Conservation (phyloP, 35 echinoderm and acorn worm species). For the Diadema setosum region DNA sequence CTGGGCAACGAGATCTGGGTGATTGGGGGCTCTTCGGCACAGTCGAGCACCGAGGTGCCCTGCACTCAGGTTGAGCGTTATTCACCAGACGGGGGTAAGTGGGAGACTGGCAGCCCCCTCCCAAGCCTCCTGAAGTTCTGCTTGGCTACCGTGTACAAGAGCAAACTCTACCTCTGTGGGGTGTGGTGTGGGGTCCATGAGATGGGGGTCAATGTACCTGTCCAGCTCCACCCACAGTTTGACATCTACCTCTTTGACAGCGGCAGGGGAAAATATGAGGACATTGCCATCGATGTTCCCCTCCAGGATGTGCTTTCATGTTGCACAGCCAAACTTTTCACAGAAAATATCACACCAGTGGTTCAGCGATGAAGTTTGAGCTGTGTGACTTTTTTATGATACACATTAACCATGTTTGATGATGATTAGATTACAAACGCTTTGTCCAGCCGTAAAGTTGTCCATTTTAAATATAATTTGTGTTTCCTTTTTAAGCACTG, state of each 20-base stretch:
- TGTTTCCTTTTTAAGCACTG: too few relatives aligned
- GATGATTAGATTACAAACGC: too few relatives aligned
- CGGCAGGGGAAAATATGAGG: not conserved
- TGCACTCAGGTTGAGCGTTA: constrained; percentile 39
- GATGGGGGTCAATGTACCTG: constrained; percentile 38
- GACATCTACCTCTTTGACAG: constrained; percentile 48
- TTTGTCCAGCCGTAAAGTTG: too few relatives aligned
- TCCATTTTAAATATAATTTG: too few relatives aligned
- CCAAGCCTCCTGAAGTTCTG: constrained; percentile 49
- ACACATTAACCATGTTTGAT: too few relatives aligned
- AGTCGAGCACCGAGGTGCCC: constrained; percentile 24
- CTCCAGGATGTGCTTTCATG: constrained; percentile 53
- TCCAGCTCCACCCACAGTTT: constrained; percentile 52
- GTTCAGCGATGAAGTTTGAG: not conserved
- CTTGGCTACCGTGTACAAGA: constrained; percentile 19
- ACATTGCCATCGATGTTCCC: constrained; percentile 49
- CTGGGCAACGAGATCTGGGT: constrained; percentile 52
- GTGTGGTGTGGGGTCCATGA: constrained; percentile 68
- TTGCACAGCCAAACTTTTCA: constrained; percentile 36
- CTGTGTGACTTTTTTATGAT: too few relatives aligned
- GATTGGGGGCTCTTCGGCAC: constrained; percentile 51
- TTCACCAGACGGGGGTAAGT: constrained; percentile 14
- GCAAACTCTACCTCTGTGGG: constrained; percentile 57
- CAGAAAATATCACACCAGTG: not conserved
- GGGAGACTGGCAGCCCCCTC: constrained; percentile 8